Percentiles rank a stretch among this genome's conserved stretches.
Evolutionary conservation across 2,113 vertebrate genomes (phyloP).

Genomic region (Spilogale gracilis): DNA sequence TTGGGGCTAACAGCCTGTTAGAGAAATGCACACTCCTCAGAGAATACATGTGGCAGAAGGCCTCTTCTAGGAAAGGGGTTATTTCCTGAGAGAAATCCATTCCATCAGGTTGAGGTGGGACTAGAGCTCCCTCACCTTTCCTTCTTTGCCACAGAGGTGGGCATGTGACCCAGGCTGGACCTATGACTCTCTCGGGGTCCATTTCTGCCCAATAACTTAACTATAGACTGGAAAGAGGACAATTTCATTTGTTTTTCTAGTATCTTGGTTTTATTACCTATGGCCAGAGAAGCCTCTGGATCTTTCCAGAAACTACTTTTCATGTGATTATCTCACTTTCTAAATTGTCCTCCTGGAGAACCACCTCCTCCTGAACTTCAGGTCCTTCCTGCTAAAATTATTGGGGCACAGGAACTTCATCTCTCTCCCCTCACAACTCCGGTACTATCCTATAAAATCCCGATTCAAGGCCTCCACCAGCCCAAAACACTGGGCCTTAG

Average conservation of each 20-base stretch:
- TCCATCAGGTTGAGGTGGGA: not conserved
- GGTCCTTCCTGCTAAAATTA: not conserved
- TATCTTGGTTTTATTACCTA: not conserved
- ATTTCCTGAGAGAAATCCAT: not conserved
- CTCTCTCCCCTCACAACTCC: not conserved
- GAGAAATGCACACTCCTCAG: not conserved
- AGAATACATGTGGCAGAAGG: not conserved
- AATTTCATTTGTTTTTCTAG: not conserved
- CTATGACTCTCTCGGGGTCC: not conserved
- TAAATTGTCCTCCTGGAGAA: not conserved
- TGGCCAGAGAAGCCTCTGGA: not conserved
- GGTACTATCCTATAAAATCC: not conserved
- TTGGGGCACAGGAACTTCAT: not conserved
- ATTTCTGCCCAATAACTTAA: not conserved
- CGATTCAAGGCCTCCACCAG: not conserved
- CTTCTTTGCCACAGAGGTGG: not conserved
- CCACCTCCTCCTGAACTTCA: not conserved
- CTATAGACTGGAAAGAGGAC: not conserved
- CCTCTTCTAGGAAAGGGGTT: not conserved
- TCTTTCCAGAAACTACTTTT: not conserved
- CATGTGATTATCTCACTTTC: not conserved
- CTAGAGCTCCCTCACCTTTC: not conserved
- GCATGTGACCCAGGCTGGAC: not conserved
- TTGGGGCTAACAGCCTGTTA: not conserved
- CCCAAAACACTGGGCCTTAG: not conserved